These are phyloP conservation scores for Pollenia angustigena DNA, from an alignment of 2,888 invertebrate genomes.

Conservation along the genomic window DNA sequence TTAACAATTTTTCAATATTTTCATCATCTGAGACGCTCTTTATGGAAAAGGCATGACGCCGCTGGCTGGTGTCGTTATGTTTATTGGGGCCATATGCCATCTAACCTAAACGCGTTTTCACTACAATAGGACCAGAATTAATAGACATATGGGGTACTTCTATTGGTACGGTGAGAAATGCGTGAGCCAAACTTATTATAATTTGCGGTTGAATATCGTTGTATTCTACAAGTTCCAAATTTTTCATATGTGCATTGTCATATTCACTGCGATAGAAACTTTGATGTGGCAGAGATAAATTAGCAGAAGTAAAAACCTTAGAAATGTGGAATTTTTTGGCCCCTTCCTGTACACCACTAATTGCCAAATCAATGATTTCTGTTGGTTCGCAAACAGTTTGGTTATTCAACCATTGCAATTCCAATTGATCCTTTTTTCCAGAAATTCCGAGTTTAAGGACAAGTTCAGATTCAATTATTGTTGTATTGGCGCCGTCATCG, in stretches of 20 bases:
- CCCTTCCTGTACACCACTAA: background rate
- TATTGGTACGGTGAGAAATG: no score
- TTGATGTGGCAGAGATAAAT: no score
- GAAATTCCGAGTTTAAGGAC: conserved; percentile 10
- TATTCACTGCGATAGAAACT: conserved; percentile 1
- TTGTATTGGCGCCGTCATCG: no score
- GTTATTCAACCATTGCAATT: background rate
- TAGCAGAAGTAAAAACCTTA: background rate
- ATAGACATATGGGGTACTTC: background rate
- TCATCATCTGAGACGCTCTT: background rate
- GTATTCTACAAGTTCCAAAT: background rate
- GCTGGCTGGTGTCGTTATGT: no score
- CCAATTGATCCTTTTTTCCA: background rate
- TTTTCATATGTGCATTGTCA: background rate
- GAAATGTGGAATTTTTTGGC: background rate
- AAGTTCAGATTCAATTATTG: no score
- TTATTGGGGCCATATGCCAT: background rate
- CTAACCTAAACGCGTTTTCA: background rate
- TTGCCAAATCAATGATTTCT: background rate
- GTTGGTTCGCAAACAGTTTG: background rate
- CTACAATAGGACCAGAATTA: background rate
- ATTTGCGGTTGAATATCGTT: background rate
- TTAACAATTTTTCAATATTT: conserved; percentile 34
- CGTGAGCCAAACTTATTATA: conserved; percentile 9
- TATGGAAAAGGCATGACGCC: no score